Evolutionary conservation across 1,140 invertebrate species (phyloP), one percentile per base, ranked within the genome.

Genomic region (Harpegnathos saltator): DNA sequence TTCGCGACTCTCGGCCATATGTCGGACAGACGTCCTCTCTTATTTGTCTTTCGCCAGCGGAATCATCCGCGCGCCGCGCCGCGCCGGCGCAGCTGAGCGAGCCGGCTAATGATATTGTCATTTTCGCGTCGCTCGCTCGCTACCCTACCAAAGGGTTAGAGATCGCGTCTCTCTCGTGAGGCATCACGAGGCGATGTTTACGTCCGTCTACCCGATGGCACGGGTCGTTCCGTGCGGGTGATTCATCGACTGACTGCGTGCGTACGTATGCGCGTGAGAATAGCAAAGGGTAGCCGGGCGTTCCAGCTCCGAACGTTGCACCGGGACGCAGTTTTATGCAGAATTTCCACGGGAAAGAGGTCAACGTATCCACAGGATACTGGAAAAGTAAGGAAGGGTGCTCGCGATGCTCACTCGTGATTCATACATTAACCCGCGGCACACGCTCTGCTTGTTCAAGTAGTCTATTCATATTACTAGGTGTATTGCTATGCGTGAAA

Each of bases 231-330:
- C 63, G 26, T 44, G 48, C 22, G 58, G 33, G 17, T 87, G 81
- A 87, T 84, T 87, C 86, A 81, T 84, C 83, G 82, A 61, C 54
- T 68, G 50, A 38, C 22, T 68, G 65, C 71, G 73, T 61, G 61
- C 82, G 66, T 50, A 56, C 33, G 78, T 72, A n/a, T 50, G 33
- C 29, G 5, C 44, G 26, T 44, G 58, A 22, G 72, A 63, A 44
- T 84, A 58, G 62, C 38, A 62, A 65, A 72, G 71, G 54, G 82
- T 44, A 24, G 29, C 33, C 12, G 61, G 38, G 26, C 19, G 26
- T 15, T 69, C 52, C 19, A 12, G 52, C 54, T 78, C 33, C 29
- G 62, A 65, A 54, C 38, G 58, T 71, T 19, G 48, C 22, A 80
- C 26, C 52, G 26, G 26, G 68, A 50, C 29, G 56, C 38, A 52